Evolutionary conservation across 2,113 vertebrate species (phyloP).

Genomic region (Sula dactylatra): DNA sequence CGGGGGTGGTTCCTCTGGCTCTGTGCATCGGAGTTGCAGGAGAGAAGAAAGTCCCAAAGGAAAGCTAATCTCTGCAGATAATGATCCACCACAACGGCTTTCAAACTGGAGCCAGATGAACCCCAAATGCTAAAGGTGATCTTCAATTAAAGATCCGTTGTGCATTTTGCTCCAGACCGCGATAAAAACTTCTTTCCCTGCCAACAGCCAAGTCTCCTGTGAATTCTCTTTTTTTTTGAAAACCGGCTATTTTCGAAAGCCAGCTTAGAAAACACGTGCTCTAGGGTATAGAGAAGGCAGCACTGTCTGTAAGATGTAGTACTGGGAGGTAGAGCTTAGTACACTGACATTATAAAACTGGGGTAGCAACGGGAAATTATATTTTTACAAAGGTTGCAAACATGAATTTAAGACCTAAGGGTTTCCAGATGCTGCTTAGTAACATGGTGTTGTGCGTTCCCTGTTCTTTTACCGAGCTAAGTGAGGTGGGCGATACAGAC

Average conservation of each 20-base stretch:
- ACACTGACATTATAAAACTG: conserved; percentile 53
- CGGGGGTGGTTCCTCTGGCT: neutral
- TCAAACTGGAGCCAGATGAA: conserved; percentile 6
- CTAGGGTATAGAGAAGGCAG: conserved; percentile 27
- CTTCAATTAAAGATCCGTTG: conserved; percentile 49
- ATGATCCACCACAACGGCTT: neutral
- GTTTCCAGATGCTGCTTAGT: neutral
- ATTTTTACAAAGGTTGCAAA: conserved; percentile 63
- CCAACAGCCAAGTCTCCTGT: conserved; percentile 21
- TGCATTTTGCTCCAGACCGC: conserved; percentile 23
- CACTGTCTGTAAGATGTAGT: neutral
- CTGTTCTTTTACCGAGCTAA: neutral
- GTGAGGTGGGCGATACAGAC: neutral
- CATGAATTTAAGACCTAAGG: conserved; percentile 32
- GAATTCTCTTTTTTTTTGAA: conserved; percentile 13
- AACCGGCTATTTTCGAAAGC: conserved; percentile 43
- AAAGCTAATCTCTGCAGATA: neutral
- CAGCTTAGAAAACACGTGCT: conserved; percentile 41
- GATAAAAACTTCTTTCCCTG: neutral
- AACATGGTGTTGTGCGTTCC: neutral
- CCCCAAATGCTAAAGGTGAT: conserved; percentile 58
- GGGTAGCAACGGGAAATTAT: conserved; percentile 36
- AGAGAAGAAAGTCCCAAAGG: neutral
- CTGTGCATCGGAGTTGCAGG: neutral
- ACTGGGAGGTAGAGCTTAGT: conserved; percentile 22